phyloP scores from a whole-genome alignment of 2,113 vertebrate genomes.

The Pipa parva region DNA sequence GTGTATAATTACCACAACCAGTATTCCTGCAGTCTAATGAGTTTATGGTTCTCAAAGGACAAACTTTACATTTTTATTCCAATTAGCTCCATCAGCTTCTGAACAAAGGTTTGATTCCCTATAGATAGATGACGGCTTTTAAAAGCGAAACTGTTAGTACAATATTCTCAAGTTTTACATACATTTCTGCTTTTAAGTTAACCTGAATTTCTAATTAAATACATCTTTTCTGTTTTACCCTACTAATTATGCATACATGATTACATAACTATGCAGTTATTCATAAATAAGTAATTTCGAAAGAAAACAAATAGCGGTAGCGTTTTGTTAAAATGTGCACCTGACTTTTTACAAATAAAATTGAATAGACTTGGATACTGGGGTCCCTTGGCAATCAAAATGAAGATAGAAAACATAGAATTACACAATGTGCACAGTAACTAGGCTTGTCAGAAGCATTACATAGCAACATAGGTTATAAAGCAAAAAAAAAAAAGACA shows the following conservation, averaged over 20 bases:
- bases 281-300: too few species aligned
- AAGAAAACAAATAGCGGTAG: too few species aligned
- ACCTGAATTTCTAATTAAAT: constrained; percentile 15
- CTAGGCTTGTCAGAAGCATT: constrained; percentile 1
- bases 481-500: too few species aligned
- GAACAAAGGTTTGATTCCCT: constrained; percentile 42
- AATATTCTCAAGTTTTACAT: constrained; percentile 21
- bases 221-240: background rate
- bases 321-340: constrained; percentile 18
- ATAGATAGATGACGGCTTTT: constrained; percentile 28
- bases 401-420: background rate
- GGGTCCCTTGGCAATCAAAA: constrained; percentile 8
- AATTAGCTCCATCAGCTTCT: constrained; percentile 40
- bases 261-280: background rate
- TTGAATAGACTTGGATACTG: background rate
- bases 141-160: constrained; percentile 36
- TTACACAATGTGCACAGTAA: constrained; percentile 16
- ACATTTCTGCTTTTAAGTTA: background rate
- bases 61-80: constrained; percentile 42
- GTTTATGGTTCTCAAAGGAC: constrained; percentile 34
- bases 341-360: constrained; percentile 23
- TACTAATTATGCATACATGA: constrained; percentile 11
- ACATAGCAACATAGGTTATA: too few species aligned
- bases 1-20: constrained; percentile 38
- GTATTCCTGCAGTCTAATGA: constrained; percentile 40